Evolutionary conservation across 2,888 invertebrate species (phyloP), one percentile per base, ranked within the genome.

Genomic region (Bellardia pandia): DNA sequence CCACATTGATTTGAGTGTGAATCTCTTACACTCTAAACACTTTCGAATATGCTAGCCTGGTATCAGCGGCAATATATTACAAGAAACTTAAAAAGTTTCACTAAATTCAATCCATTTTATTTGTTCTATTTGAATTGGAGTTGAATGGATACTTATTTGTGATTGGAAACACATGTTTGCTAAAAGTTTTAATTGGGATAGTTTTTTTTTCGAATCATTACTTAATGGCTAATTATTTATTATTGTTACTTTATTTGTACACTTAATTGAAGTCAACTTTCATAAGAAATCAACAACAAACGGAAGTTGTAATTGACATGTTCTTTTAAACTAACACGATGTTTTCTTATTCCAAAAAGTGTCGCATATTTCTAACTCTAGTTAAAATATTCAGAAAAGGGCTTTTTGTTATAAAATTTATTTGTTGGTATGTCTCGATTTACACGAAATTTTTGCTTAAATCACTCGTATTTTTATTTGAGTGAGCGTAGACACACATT

Each of bases 71-170:
- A 30, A 58, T 30, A 13, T 64, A 64, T 37, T 7, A n/a, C 9
- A 7, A 62, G 13, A 8, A 62, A 13, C 33, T 60, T 40, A 9
- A 64, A 64, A 64, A 40, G 40, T 64, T 64, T 64, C 14, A 3
- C 14, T 33, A 40, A n/a, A 64, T 40, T 16, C 37, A 64, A 64
- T 64, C 62, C 14, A 64, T 40, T 58, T 64, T 64, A 64, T 40
- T 64, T 64, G 62, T 1, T 16, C 40, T 40, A 64, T 16, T 40
- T 40, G 58, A 58, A 58, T 58, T 58, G 1, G 3, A 64, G 37
- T 64, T 64, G 40, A 40, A 16, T 8, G 3, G n/a, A 9, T 37
- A 3, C 16, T 64, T 64, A n/a, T 16, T 40, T 64, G 9, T 40
- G 16, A 40, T 40, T 64, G 62, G 16, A 0, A 40, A 9, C 62